A percentile compares a stretch with the other conserved stretches of the same genome.
phyloP scores from a whole-genome alignment of 2,797 vertebrate genomes.

The Leptodactylus fallax region DNA sequence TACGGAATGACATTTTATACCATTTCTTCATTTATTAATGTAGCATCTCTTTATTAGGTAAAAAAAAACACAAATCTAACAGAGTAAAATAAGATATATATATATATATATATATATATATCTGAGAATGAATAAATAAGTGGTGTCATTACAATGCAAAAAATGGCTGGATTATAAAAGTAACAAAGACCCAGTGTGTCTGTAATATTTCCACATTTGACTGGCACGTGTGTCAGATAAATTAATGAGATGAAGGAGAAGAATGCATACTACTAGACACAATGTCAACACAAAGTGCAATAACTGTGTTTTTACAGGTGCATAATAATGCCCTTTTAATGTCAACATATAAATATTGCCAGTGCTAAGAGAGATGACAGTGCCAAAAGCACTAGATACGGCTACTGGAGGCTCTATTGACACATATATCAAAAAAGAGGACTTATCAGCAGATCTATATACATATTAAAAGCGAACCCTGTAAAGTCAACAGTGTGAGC shows the following conservation, averaged over 20 bases:
- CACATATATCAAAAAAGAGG: slow-evolving; percentile 29
- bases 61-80: background rate
- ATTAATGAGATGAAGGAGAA: slow-evolving; percentile 8
- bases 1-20: background rate
- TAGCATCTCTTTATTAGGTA: background rate
- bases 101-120: too few relatives aligned
- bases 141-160: background rate
- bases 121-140: background rate
- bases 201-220: background rate
- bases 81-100: too few relatives aligned
- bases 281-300: slow-evolving; percentile 29
- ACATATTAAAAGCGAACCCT: slow-evolving; percentile 26
- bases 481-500: slow-evolving; percentile 16
- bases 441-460: slow-evolving; percentile 24
- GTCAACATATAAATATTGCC: slow-evolving; percentile 45
- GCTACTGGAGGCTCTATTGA: slow-evolving; percentile 39
- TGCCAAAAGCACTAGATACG: slow-evolving; percentile 34
- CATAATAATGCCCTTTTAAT: slow-evolving; percentile 46
- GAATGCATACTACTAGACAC: slow-evolving; percentile 18
- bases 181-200: background rate
- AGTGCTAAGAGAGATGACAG: background rate
- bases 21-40: background rate
- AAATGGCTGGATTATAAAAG: background rate
- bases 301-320: slow-evolving; percentile 51
- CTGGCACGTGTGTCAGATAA: slow-evolving; percentile 10